Conservation (phyloP, 2,888 invertebrate species). For the Hipparchia sbordonii region DNA sequence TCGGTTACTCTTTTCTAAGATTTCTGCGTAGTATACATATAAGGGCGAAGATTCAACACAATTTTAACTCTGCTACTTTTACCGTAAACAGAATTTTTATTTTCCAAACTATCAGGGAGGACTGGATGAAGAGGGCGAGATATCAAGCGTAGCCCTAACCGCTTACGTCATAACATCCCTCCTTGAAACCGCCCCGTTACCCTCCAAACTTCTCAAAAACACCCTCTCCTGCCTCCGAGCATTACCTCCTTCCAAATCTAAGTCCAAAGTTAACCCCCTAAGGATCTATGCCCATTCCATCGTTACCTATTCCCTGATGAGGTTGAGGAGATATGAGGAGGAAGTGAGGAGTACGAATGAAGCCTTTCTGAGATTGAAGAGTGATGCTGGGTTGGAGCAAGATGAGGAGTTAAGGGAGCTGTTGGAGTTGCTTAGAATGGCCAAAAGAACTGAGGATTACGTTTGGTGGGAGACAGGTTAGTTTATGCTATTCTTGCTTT, state of each 20-base stretch:
- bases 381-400: slow-evolving; percentile 48
- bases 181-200: slow-evolving; percentile 81
- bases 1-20: too few relatives aligned
- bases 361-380: slow-evolving; percentile 47
- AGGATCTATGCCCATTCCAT: slow-evolving; percentile 64
- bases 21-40: too few relatives aligned
- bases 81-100: background rate
- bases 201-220: slow-evolving; percentile 75
- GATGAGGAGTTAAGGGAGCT: slow-evolving; percentile 61
- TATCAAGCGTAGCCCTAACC: slow-evolving; percentile 85
- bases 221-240: slow-evolving; percentile 84
- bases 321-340: slow-evolving; percentile 55
- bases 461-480: slow-evolving; percentile 92
- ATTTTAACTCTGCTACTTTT: background rate
- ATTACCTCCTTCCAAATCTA: slow-evolving; percentile 54
- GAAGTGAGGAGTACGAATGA: slow-evolving; percentile 55
- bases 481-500: slow-evolving; percentile 37
- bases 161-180: slow-evolving; percentile 87
- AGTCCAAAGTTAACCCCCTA: slow-evolving; percentile 49
- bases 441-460: slow-evolving; percentile 74
- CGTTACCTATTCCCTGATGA: slow-evolving; percentile 63
- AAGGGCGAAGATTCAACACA: background rate
- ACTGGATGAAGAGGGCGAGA: slow-evolving; percentile 73
- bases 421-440: slow-evolving; percentile 60
- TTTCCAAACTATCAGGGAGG: slow-evolving; percentile 70